Evolutionary conservation across 2,113 vertebrate species (phyloP).

Genomic region (Zosterops hypoxanthus): DNA sequence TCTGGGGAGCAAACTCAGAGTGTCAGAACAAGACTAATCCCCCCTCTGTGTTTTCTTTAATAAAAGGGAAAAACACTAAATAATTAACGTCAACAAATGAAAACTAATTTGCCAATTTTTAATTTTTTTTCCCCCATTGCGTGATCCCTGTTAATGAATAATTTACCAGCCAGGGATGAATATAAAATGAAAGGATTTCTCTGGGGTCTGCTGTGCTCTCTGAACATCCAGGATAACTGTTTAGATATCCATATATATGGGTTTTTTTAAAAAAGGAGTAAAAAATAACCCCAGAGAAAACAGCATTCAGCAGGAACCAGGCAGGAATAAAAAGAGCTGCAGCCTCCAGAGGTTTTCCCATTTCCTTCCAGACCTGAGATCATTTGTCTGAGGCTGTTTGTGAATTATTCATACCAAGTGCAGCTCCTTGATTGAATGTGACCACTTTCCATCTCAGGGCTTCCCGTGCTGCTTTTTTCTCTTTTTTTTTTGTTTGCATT

Average conservation of each 20-base stretch:
- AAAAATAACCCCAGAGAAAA: conserved; percentile 75
- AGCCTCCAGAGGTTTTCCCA: conserved; percentile 69
- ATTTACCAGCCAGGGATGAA: conserved; percentile 70
- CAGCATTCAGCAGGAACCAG: conserved; percentile 53
- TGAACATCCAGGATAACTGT: conserved; percentile 51
- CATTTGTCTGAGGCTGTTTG: conserved; percentile 78
- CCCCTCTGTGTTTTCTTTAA: conserved; percentile 20
- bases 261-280: neutral
- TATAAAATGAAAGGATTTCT: conserved; percentile 58
- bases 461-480: conserved; percentile 37
- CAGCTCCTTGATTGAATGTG: conserved; percentile 51
- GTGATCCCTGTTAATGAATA: conserved; percentile 69
- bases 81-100: conserved; percentile 77
- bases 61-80: conserved; percentile 57
- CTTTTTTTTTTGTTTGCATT: conserved; percentile 50
- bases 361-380: conserved; percentile 72
- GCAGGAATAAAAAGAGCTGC: conserved; percentile 76
- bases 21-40: neutral
- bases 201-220: conserved; percentile 33
- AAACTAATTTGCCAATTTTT: conserved; percentile 75
- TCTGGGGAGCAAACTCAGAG: neutral
- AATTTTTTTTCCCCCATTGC: conserved; percentile 65
- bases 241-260: neutral
- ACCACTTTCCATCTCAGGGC: conserved; percentile 10
- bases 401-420: conserved; percentile 82